phyloP scores from a whole-genome alignment of 2,113 vertebrate species.

The Muntiacus reevesi region DNA sequence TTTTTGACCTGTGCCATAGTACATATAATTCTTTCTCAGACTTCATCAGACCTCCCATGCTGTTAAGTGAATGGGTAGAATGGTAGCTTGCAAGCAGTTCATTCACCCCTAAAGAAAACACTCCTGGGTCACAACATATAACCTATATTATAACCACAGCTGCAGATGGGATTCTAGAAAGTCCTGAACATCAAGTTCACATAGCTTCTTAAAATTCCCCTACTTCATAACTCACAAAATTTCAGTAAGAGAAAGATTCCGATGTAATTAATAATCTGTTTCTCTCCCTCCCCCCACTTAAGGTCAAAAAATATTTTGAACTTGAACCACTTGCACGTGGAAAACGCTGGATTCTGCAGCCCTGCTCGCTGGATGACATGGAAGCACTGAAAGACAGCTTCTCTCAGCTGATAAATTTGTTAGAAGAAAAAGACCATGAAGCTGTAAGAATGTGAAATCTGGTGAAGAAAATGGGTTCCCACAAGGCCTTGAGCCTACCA shows the following conservation, averaged over 20 bases:
- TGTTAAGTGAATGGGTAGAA: slow-evolving; percentile 44
- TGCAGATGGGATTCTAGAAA: slow-evolving; percentile 45
- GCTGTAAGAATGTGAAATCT: slow-evolving; percentile 90
- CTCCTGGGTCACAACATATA: slow-evolving; percentile 59
- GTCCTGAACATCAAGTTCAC: not conserved
- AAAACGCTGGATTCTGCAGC: slow-evolving; percentile 96
- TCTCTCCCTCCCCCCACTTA: slow-evolving; percentile 19
- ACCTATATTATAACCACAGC: slow-evolving; percentile 65
- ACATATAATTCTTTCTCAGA: slow-evolving; percentile 24
- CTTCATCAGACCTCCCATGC: slow-evolving; percentile 56
- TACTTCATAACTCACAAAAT: not conserved
- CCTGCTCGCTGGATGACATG: slow-evolving; percentile 90
- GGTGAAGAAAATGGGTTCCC: slow-evolving; percentile 42
- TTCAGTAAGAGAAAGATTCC: not conserved
- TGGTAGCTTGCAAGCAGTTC: slow-evolving; percentile 57
- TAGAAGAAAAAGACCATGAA: slow-evolving; percentile 94
- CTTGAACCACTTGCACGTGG: slow-evolving; percentile 95
- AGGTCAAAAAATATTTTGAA: slow-evolving; percentile 99
- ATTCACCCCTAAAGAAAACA: slow-evolving; percentile 72
- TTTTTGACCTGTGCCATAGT: slow-evolving; percentile 9
- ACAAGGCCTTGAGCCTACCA: slow-evolving; percentile 62
- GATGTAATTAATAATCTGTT: slow-evolving; percentile 38
- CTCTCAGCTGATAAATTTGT: slow-evolving; percentile 90
- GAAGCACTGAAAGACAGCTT: slow-evolving; percentile 95
- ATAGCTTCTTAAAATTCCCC: not conserved